Percentiles rank a stretch among this genome's conserved stretches.
Conservation (phyloP, 2,888 invertebrate species). For the Cyclophora punctaria region DNA sequence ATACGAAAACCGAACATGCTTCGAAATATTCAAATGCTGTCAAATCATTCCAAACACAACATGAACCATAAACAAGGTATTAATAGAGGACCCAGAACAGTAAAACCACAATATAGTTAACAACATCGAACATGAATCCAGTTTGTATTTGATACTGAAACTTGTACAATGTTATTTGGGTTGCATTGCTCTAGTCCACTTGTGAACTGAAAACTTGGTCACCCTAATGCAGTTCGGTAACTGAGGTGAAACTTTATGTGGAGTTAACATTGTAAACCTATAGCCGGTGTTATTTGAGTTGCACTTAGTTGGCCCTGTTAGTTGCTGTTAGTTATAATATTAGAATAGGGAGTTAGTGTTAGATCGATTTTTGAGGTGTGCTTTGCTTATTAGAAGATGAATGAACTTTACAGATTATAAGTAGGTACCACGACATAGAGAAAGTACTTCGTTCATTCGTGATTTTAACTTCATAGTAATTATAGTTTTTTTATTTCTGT, state of each 20-base stretch:
- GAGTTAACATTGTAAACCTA: constrained; percentile 6
- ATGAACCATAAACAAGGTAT: no score
- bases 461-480: no score
- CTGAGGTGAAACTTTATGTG: constrained; percentile 9
- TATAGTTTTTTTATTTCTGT: no score
- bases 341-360: no score
- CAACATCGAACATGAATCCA: constrained; percentile 8
- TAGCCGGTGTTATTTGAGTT: constrained; percentile 1
- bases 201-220: constrained; percentile 17
- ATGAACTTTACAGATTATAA: no score
- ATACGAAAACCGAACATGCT: no score
- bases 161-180: constrained; percentile 18
- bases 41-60: no score
- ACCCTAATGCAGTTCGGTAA: constrained; percentile 8
- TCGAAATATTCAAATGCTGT: no score
- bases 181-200: constrained; percentile 18
- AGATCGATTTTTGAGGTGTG: no score
- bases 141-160: constrained; percentile 18
- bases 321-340: background rate
- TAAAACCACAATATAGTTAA: constrained; percentile 14
- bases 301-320: background rate
- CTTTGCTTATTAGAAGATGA: no score
- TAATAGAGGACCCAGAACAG: background rate
- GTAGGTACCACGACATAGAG: no score
- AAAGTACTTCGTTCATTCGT: no score